Evolutionary conservation across 2,888 invertebrate genomes (phyloP), one percentile per base, ranked within the genome.

Genomic region (Polyommatus iphigenia): DNA sequence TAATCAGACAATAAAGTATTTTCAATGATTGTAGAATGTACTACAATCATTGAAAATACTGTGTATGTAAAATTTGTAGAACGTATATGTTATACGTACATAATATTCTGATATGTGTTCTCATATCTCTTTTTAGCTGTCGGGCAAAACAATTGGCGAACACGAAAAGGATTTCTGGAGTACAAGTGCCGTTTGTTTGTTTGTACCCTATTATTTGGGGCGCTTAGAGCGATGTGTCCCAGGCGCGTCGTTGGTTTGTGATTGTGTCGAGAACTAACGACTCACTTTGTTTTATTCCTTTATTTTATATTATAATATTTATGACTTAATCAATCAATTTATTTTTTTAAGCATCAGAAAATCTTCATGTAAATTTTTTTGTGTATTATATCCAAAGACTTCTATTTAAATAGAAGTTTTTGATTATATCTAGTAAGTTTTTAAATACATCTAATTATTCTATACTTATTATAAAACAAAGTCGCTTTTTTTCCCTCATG

Each of bases 211-310:
- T 59, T 76, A 54, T 54, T 75, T 54, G 46, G 75, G 46, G 15
- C 24, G 73, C 46, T 46, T 84, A 84, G 85, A 85, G 85, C 87
- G 88, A 89, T 88, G 85, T 82, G 85, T 89, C 91, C 90, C 91
- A 75, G 73, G 90, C 80, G 90, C 80, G 81, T 87, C 87, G 88
- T 89, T 90, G 90, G 90, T 90, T 90, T 90, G 89, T 90, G 87
- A 90, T 89, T 87, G 50, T 54, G 15, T 15, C 75, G 24, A 50
- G 50, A 75, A 29, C 24, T 50, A 75, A 75, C 29, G 50, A 20
- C 3, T 8, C 50, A 41, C 7, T 15, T 18, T 29, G 15, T 50
- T 73, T 46, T 20, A 41, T 24, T 46, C 15, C 24, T 46, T 75
- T 29, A 75, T 24, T 50, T 15, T 5, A 29, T n/a, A n/a, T n/a